Evolutionary conservation across 1,140 invertebrate genomes (phyloP), one percentile per base, ranked within the genome.

Genomic region (Anastrepha obliqua): DNA sequence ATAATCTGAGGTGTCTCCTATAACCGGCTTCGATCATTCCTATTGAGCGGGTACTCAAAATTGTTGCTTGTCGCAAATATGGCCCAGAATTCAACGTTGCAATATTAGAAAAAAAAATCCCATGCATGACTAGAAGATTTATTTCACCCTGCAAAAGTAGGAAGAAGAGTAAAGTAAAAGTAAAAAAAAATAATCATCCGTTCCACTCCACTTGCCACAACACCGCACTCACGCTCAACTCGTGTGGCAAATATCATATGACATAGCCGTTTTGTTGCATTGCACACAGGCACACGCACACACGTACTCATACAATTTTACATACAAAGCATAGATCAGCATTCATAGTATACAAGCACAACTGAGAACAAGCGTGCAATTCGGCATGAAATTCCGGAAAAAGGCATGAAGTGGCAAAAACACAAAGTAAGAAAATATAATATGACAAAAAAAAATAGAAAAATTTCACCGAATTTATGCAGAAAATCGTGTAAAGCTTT

Each of bases 371-470:
- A 6, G 20, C 47, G 29, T 81, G 74, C 74, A 81, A 81, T 81
- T 44, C 55, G 55, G 74, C 74, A 81, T 81, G 74, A 78, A 78
- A 78, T n/a, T 51, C 47, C 74, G 7, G 74, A n/a, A 78, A 78
- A 78, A 78, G 44, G 74, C 67, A 70, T 44, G 67, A 74, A 74
- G 42, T 15, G 0, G 47, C 11, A 81, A 51, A 51, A 81, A 81
- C 15, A 17, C 3, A 39, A 67, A 8, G 29, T 1, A 67, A 29
- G 20, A 81, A 81, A 42, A 13, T 17, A 20, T 6, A 58, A 5
- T 29, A 29, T 29, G 29, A n/a, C 3, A 81, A 55, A 47, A 44
- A 74, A 7, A 5, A 15, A 4, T 42, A 29, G 29, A 29, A 29
- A 29, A 29, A 29, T 29, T 29, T 29, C 29, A 42, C 11, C 67